Evolutionary conservation across 2,888 invertebrate species (phyloP).

Genomic region (Minunthozetes semirufus): DNA sequence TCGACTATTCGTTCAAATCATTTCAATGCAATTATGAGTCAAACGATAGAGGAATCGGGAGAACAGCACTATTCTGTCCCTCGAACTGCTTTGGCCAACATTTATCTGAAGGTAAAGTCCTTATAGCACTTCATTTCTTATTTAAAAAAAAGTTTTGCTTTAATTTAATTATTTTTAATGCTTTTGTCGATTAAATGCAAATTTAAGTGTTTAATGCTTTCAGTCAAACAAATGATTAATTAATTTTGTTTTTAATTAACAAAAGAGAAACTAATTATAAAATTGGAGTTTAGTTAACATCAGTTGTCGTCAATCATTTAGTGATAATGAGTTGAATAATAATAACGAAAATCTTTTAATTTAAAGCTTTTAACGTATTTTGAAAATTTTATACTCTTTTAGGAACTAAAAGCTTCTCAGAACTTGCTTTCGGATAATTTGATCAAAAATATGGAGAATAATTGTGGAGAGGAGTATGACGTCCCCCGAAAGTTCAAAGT

Average conservation of each 20-base stretch:
- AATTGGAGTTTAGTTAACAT: too few species aligned
- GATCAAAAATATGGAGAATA: not conserved
- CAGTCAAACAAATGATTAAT: not conserved
- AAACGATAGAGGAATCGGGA: not conserved
- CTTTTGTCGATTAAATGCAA: too few species aligned
- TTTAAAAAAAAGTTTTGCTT: too few species aligned
- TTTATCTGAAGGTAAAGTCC: constrained; percentile 42
- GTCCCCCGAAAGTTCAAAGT: constrained; percentile 42
- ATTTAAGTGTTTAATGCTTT: too few species aligned
- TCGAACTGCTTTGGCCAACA: constrained; percentile 43
- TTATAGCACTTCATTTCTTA: too few species aligned
- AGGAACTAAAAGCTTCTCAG: constrained; percentile 11
- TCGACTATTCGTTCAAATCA: not conserved
- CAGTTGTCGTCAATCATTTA: too few species aligned
- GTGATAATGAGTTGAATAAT: too few species aligned
- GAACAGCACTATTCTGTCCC: constrained; percentile 66
- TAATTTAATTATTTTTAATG: too few species aligned
- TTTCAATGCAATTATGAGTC: not conserved
- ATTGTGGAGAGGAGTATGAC: constrained; percentile 43
- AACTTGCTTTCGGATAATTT: not conserved
- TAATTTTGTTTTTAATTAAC: not conserved
- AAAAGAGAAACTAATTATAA: too few species aligned
- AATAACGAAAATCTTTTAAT: not conserved
- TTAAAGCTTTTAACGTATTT: not conserved
- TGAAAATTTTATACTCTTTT: not conserved